Conservation (phyloP, 2,888 invertebrate genomes). For the Caenorhabditis doughertyi region DNA sequence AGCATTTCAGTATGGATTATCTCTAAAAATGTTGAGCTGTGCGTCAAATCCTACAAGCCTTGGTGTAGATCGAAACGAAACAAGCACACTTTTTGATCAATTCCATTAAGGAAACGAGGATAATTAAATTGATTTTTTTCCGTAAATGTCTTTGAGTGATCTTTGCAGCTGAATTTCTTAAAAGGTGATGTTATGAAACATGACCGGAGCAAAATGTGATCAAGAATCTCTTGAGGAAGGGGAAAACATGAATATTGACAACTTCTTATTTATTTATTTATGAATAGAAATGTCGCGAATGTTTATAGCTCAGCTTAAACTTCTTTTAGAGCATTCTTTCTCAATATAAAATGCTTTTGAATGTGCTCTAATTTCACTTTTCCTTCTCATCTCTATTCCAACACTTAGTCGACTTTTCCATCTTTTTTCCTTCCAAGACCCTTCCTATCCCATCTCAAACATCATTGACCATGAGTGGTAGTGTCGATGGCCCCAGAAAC, state of each 20-base stretch:
- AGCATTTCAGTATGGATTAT: no score
- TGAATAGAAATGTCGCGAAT: background rate
- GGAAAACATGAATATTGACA: background rate
- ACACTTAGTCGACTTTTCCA: slow-evolving; percentile 19
- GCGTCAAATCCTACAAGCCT: no score
- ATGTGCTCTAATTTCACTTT: background rate
- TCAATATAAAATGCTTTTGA: no score
- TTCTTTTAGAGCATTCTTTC: background rate
- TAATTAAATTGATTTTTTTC: no score
- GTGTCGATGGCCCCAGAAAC: slow-evolving; percentile 44
- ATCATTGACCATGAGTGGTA: slow-evolving; percentile 45
- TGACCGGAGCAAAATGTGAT: slow-evolving; percentile 6
- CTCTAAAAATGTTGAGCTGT: no score
- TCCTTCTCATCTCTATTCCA: slow-evolving; percentile 3
- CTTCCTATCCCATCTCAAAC: slow-evolving; percentile 39
- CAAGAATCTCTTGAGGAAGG: slow-evolving; percentile 9
- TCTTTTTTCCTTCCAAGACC: background rate
- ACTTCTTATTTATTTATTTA: background rate
- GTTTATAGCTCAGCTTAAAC: background rate
- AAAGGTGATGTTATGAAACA: background rate
- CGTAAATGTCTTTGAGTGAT: background rate
- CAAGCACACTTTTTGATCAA: no score
- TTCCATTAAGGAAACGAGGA: no score
- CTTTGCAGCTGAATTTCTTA: slow-evolving; percentile 12
- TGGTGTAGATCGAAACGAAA: no score